Base-by-base conservation (phyloP, 2,113 vertebrate genomes). In the Centropristis striata region DNA sequence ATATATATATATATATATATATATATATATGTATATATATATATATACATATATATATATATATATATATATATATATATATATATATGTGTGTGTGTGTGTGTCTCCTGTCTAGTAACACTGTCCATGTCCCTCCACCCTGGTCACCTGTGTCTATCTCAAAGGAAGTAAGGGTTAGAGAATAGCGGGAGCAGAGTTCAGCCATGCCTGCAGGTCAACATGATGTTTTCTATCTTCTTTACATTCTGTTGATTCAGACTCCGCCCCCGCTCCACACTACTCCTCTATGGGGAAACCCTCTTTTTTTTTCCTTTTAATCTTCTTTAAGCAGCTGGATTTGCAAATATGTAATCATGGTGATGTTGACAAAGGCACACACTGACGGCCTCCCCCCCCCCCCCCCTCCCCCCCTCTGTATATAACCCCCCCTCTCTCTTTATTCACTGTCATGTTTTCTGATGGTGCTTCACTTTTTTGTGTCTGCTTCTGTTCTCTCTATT, bases 321-420 rank as follows among this genome's bases (percentile, higher is more conserved):
- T 77, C 73, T 80, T 72, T 54, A 75, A 91, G 90, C 89, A 92
- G 88, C 90, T 92, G 89, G 90, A 90, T 89, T 93, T 89, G 78
- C 90, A 86, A 74, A 71, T 78, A 64, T 66, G 61, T 88, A 85
- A 85, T 68, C 81, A 76, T 85, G 83, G 72, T 81, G 71, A 86
- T 73, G 84, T 88, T 86, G 85, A 88, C 81, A 80, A 88, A 79
- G 84, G 79, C 86, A 81, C 86, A 88, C 85, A 75, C 71, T 78
- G 78, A 88, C 79, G 69, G 68, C 74, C 72, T 15, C 65, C 49
- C 60, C 55, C 2, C 46, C 36, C 75, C n/a, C n/a, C n/a, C n/a
- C n/a, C n/a, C n/a, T n/a, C 57, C 5, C 41, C 6, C 46, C 36
- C 75, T 44, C 50, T 92, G 88, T 94, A 91, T 41, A 93, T 93